Conservation (phyloP, 2,113 vertebrate species). For the Ameiurus melas region DNA sequence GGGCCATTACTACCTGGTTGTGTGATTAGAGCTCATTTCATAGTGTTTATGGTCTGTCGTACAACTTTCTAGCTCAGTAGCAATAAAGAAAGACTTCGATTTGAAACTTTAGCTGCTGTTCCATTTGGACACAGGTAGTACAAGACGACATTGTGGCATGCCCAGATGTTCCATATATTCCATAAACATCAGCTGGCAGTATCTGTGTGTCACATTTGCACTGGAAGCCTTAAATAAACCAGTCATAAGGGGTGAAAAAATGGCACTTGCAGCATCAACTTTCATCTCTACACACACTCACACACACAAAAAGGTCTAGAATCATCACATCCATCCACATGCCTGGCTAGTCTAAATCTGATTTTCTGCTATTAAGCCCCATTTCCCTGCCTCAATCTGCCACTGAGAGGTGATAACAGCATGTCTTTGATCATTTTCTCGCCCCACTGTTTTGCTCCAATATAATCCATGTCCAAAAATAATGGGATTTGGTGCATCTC, state of each 20-base stretch:
- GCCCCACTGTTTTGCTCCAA: conserved; percentile 68
- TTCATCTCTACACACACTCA: conserved; percentile 50
- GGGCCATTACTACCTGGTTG: conserved; percentile 32
- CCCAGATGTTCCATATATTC: neutral
- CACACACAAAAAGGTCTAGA: conserved; percentile 38
- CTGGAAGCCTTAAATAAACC: conserved; percentile 68
- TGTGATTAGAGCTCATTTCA: conserved; percentile 26
- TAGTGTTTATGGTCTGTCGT: conserved; percentile 46
- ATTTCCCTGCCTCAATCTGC: conserved; percentile 65
- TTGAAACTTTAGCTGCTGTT: neutral
- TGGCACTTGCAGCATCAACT: conserved; percentile 17
- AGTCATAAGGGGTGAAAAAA: conserved; percentile 60
- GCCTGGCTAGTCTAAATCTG: conserved; percentile 73
- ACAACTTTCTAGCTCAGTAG: neutral
- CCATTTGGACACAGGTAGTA: neutral
- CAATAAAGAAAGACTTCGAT: neutral
- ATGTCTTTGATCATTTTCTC: conserved; percentile 73
- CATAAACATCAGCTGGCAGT: conserved; percentile 47
- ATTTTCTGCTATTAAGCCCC: conserved; percentile 80
- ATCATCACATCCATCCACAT: conserved; percentile 50
- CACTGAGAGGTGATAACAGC: conserved; percentile 69
- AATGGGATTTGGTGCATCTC: conserved; percentile 79
- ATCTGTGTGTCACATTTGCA: conserved; percentile 67
- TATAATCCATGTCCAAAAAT: conserved; percentile 78
- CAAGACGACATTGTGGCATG: neutral